Base-by-base conservation (phyloP, 1,140 invertebrate genomes). In the Euwallacea fornicatus region DNA sequence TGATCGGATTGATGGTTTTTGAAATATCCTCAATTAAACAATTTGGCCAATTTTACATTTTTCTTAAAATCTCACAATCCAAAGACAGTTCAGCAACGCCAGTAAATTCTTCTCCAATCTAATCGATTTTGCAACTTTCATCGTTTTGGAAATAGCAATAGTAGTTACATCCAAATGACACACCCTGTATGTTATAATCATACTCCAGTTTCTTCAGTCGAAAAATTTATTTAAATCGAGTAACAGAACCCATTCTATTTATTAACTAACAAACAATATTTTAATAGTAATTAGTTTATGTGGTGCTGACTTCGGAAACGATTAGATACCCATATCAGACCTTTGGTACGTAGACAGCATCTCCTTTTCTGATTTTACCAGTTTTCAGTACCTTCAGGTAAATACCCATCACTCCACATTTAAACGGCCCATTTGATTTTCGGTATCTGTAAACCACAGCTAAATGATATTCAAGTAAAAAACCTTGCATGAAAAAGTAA, bases 381-480 rank as follows among this genome's bases (percentile, higher is more conserved):
- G 64, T 73, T 74, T 72, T 72, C 8, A 69, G 42, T 0, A 80
- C 78, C 58, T 73, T 75, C 41, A 77, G 44, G 59, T 76, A 73
- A 11, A 73, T 67, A 9, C 78, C 77, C 74, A 80, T 76, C 8
- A 75, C 70, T 9, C 75, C 74, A 8, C 16, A 54, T 47, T 69
- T 74, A 21, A 74, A 72, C 10, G 74, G 73, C 21, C 75, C 73
- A 33, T 67, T 41, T 15, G 72, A 70, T 47, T 70, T 75, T 41
- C 78, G 46, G 60, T 78, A 80, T 15, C 78, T 78, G 61, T 13
- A 77, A 77, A 65, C 69, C 69, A 61, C 41, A 55, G 9, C 9
- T 13, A 42, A 66, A 43, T 42, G 8, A 15, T 59, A 43, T 21
- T 33, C 56, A 58, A 15, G 13, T 55, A 65, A 10, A 65, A 53